Percentiles rank a stretch among this genome's conserved stretches.
phyloP scores from a whole-genome alignment of 53 echinoderm and acorn worm species.

The Apostichopus leukothele region DNA sequence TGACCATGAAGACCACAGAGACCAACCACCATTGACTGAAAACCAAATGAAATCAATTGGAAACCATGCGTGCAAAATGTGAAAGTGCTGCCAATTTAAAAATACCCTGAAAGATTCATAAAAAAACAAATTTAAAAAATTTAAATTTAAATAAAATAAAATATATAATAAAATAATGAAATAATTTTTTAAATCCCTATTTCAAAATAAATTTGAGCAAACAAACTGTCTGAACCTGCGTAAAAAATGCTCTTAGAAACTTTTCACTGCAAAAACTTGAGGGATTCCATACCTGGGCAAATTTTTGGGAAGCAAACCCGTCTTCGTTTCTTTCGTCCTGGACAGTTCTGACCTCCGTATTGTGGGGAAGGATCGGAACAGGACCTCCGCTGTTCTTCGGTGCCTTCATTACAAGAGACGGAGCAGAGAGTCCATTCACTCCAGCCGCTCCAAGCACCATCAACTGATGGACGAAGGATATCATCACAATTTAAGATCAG shows the following conservation, averaged over 20 bases:
- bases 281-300: slow-evolving; percentile 61
- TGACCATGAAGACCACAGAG: slow-evolving; percentile 56
- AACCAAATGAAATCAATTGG: not conserved
- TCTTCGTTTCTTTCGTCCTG: slow-evolving; percentile 36
- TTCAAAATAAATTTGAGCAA: too few relatives aligned
- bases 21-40: slow-evolving; percentile 44
- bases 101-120: not conserved
- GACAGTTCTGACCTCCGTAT: slow-evolving; percentile 55
- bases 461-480: slow-evolving; percentile 32
- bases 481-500: too few relatives aligned
- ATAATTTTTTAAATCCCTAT: too few relatives aligned
- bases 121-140: too few relatives aligned
- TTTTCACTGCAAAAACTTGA: not conserved
- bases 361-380: slow-evolving; percentile 69
- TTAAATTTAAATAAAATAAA: too few relatives aligned
- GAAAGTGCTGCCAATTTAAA: not conserved
- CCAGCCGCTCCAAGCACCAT: slow-evolving; percentile 73
- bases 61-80: too few relatives aligned
- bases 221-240: too few relatives aligned
- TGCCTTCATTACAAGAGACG: slow-evolving; percentile 63
- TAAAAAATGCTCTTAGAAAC: not conserved
- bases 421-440: slow-evolving; percentile 61
- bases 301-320: slow-evolving; percentile 52
- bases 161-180: too few relatives aligned
- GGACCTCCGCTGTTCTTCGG: slow-evolving; percentile 39